Evolutionary conservation across 1,140 invertebrate species (phyloP).

Genomic region (Anastrepha ludens): DNA sequence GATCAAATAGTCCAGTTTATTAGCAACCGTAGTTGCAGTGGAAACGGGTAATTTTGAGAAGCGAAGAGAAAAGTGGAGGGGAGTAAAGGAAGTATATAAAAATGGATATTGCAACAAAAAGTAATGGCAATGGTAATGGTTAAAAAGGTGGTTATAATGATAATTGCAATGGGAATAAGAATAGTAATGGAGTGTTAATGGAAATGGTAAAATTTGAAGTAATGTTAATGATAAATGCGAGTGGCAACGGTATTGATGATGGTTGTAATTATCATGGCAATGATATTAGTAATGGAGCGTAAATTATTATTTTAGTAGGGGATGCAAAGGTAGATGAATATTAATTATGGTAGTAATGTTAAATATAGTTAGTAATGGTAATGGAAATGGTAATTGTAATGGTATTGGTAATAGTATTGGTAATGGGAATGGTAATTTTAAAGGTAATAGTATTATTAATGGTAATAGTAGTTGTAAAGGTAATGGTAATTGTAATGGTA

Average conservation of each 20-base stretch:
- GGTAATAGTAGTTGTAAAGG: not conserved
- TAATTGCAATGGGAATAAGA: not conserved
- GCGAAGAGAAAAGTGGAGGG: not conserved
- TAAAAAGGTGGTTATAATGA: not conserved
- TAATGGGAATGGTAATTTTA: not conserved
- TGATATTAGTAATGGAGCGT: not conserved
- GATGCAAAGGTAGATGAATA: not conserved
- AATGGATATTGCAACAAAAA: constrained; percentile 1
- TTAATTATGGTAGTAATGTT: not conserved
- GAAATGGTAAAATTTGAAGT: not conserved
- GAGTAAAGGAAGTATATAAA: not conserved
- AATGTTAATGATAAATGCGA: too few relatives aligned
- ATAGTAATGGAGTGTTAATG: not conserved
- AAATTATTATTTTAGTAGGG: too few relatives aligned
- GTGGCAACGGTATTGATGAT: too few relatives aligned
- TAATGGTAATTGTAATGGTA: not conserved
- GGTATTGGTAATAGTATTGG: not conserved
- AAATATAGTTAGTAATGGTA: not conserved
- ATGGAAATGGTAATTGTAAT: too few relatives aligned
- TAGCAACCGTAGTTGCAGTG: not conserved
- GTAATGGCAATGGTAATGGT: not conserved
- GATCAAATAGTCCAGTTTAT: too few relatives aligned
- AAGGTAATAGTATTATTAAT: not conserved
- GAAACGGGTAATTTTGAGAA: not conserved
- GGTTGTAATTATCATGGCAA: too few relatives aligned